These are phyloP conservation scores for Dicyrtomina minuta DNA, from an alignment of 2,888 invertebrate genomes.

Conservation along the genomic window DNA sequence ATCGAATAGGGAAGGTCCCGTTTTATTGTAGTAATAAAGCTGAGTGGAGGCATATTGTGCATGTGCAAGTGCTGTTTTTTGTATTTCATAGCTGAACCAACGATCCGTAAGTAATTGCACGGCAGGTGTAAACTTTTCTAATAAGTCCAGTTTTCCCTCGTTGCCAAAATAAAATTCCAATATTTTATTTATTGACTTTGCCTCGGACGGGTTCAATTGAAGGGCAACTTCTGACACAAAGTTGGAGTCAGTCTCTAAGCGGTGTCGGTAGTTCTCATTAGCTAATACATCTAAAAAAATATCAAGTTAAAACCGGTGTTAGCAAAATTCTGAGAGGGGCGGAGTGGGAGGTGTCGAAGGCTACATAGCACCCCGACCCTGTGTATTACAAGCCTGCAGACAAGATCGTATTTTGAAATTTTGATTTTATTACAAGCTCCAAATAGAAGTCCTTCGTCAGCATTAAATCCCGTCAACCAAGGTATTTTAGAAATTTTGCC, in stretches of 20 bases:
- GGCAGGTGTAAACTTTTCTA: not conserved
- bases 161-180: constrained; percentile 27
- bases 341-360: too few species aligned
- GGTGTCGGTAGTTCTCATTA: constrained; percentile 1
- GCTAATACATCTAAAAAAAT: constrained; percentile 11
- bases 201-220: not conserved
- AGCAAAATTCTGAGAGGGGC: too few species aligned
- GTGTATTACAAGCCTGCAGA: too few species aligned
- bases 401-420: too few species aligned
- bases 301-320: too few species aligned
- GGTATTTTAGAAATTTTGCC: constrained; percentile 44
- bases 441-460: constrained; percentile 41
- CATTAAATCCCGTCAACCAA: constrained; percentile 44
- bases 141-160: not conserved
- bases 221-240: constrained; percentile 2
- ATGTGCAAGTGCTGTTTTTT: not conserved
- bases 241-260: constrained; percentile 5
- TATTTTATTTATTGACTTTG: not conserved
- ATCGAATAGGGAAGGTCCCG: constrained; percentile 4
- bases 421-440: constrained; percentile 18
- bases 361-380: too few species aligned
- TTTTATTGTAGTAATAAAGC: constrained; percentile 10
- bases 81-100: not conserved
- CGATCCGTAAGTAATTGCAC: not conserved
- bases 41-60: constrained; percentile 14